Conservation (phyloP, 2,113 vertebrate species). For the Psophia crepitans region DNA sequence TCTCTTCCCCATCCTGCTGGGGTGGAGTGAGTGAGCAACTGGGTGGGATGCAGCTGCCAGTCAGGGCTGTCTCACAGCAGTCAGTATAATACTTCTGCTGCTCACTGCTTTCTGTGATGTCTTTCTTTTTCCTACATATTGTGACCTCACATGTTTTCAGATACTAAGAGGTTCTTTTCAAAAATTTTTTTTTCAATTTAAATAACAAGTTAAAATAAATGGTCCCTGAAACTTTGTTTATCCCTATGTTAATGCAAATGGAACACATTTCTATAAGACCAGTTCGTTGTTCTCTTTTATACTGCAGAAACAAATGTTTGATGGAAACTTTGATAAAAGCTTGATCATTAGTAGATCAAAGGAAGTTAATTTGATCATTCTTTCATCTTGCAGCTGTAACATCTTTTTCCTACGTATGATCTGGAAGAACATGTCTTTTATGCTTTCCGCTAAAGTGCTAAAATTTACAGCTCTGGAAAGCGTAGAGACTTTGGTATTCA, state of each 20-base stretch:
- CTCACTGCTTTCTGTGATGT: background rate
- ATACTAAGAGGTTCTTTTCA: background rate
- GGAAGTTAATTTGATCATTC: background rate
- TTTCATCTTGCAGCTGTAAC: background rate
- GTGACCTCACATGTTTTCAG: background rate
- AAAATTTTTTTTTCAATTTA: background rate
- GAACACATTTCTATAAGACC: background rate
- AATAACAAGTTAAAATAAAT: background rate
- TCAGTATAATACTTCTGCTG: background rate
- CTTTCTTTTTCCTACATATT: background rate
- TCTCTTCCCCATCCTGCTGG: fast-evolving
- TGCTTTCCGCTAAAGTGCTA: background rate
- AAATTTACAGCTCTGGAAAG: background rate
- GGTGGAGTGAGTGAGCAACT: fast-evolving
- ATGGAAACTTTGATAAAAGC: background rate
- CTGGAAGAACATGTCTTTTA: background rate
- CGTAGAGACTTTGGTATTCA: background rate
- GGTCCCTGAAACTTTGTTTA: background rate
- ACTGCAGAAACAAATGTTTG: background rate
- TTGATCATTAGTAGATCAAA: background rate
- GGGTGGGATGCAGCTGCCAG: fast-evolving
- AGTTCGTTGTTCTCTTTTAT: background rate
- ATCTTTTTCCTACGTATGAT: background rate
- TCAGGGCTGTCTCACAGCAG: background rate
- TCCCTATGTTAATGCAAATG: background rate